Evolutionary conservation across 2,113 vertebrate species (phyloP).

Genomic region (Donacobius atricapilla): DNA sequence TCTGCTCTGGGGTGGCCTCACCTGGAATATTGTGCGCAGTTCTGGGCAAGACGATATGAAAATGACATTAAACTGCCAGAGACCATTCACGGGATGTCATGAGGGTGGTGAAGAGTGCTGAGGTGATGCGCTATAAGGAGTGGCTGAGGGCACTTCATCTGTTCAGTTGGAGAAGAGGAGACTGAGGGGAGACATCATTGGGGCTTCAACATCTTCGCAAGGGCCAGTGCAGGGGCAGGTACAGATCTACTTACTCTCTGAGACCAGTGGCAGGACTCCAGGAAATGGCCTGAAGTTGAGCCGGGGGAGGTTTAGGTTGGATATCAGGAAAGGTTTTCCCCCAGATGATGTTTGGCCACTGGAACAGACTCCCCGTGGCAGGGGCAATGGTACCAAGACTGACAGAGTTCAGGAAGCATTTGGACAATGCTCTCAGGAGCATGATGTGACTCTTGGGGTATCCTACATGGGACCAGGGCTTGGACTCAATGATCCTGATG

Average conservation of each 20-base stretch:
- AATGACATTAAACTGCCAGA: background rate
- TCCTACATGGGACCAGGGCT: background rate
- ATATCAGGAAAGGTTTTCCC: background rate
- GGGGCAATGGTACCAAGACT: background rate
- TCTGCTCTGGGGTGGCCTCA: rapidly evolving
- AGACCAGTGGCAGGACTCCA: background rate
- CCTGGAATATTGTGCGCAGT: too few relatives aligned
- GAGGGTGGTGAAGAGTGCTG: too few relatives aligned
- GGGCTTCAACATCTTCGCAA: background rate
- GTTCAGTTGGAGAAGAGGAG: background rate
- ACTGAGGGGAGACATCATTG: background rate
- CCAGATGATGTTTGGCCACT: background rate
- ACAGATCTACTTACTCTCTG: background rate
- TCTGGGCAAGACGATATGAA: rapidly evolving
- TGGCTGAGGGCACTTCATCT: background rate
- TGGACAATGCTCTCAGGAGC: background rate
- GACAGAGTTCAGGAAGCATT: background rate
- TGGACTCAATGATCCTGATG: background rate
- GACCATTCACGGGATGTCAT: background rate
- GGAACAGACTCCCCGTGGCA: background rate
- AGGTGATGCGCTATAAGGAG: background rate
- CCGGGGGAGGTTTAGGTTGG: background rate
- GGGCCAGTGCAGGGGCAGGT: background rate
- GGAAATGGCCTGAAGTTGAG: background rate
- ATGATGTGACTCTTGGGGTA: background rate